phyloP scores from a whole-genome alignment of 1,140 invertebrate species.

The Drosophila arizonae region DNA sequence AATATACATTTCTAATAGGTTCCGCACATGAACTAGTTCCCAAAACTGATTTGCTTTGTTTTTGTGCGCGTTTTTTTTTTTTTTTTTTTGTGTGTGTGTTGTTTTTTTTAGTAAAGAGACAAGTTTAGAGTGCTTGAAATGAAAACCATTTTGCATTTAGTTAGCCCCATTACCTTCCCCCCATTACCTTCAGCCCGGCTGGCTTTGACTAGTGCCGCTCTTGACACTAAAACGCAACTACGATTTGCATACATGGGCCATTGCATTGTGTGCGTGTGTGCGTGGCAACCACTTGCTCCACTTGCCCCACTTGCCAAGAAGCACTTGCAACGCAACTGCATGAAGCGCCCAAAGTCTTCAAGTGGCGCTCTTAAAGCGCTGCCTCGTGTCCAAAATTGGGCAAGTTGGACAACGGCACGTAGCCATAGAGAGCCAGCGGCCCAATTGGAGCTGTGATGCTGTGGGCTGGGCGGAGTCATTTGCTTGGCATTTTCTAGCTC shows the following conservation, averaged over 20 bases:
- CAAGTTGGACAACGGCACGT: constrained; percentile 71
- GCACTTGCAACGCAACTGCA: constrained; percentile 30
- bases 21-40: constrained; percentile 8
- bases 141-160: constrained; percentile 41
- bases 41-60: background rate
- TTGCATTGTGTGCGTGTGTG: background rate
- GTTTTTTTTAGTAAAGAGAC: background rate
- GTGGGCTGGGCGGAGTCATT: constrained; percentile 9
- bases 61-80: background rate
- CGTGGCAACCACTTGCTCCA: constrained; percentile 8
- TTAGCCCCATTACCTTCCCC: constrained; percentile 32
- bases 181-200: constrained; percentile 24
- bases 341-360: constrained; percentile 17
- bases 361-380: constrained; percentile 18
- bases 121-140: background rate
- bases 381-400: constrained; percentile 65
- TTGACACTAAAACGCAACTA: constrained; percentile 44
- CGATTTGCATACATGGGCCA: constrained; percentile 32
- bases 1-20: background rate
- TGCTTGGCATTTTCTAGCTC: constrained; percentile 33
- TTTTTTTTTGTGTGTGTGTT: background rate
- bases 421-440: constrained; percentile 32
- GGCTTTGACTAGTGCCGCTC: constrained; percentile 24
- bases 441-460: background rate
- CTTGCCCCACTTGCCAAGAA: constrained; percentile 18